A percentile compares a stretch with the other conserved stretches of the same genome.
phyloP scores from a whole-genome alignment of 2,797 vertebrate species.

The Geotrypetes seraphini region DNA sequence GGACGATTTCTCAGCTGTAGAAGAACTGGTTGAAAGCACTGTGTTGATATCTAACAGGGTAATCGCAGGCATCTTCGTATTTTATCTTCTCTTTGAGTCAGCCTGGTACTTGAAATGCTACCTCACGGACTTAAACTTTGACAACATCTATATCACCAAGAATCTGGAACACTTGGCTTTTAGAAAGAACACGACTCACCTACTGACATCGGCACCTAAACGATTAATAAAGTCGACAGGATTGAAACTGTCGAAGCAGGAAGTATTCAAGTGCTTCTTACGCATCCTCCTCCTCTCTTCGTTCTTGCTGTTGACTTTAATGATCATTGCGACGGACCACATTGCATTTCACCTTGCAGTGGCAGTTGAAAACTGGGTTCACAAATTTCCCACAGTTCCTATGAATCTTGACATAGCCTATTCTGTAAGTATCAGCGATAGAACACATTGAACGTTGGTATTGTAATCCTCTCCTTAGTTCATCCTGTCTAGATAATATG shows the following conservation, averaged over 20 bases:
- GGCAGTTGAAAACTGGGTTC: conserved; percentile 44
- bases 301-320: conserved; percentile 54
- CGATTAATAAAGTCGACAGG: conserved; percentile 34
- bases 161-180: conserved; percentile 30
- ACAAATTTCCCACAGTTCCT: conserved; percentile 58
- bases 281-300: conserved; percentile 52
- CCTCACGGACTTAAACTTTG: conserved; percentile 68
- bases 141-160: conserved; percentile 61
- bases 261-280: conserved; percentile 52
- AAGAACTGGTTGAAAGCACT: conserved; percentile 37
- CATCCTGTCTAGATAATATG: background rate
- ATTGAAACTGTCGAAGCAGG: conserved; percentile 57
- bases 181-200: conserved; percentile 18
- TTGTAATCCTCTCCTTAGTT: too few species aligned
- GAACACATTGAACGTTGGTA: background rate
- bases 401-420: conserved; percentile 58
- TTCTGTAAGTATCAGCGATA: conserved; percentile 41
- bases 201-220: conserved; percentile 26
- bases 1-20: conserved; percentile 52
- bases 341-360: conserved; percentile 58
- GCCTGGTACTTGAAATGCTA: conserved; percentile 71
- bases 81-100: conserved; percentile 61
- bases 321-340: conserved; percentile 59
- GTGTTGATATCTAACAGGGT: conserved; percentile 53
- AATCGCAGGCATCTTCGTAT: conserved; percentile 57